A percentile compares a stretch with the other conserved stretches of the same genome.
Conservation (phyloP, 1,140 invertebrate species). For the Campodea augens region DNA sequence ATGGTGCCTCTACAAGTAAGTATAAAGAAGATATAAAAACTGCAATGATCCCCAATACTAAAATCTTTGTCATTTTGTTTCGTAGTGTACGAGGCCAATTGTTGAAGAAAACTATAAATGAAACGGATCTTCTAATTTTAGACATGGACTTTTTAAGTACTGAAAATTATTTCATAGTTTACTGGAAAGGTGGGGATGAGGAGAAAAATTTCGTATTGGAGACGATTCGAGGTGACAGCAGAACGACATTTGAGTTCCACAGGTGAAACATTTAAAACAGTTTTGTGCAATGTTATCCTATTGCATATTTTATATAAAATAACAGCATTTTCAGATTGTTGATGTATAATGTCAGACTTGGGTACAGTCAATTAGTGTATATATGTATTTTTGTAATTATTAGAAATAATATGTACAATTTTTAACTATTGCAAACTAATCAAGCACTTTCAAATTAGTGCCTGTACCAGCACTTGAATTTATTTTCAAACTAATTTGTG, state of each 20-base stretch:
- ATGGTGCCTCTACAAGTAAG: conserved; percentile 19
- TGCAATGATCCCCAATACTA: neutral
- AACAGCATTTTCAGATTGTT: too few species aligned
- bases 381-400: too few species aligned
- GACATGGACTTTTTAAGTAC: conserved; percentile 50
- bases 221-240: conserved; percentile 26
- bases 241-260: conserved; percentile 50
- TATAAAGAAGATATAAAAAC: neutral
- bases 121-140: conserved; percentile 13
- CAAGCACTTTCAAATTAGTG: too few species aligned
- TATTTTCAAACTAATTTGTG: too few species aligned
- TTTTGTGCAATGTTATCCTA: too few species aligned
- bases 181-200: conserved; percentile 61
- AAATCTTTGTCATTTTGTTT: neutral
- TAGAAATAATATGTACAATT: too few species aligned
- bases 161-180: conserved; percentile 48
- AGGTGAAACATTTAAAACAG: conserved; percentile 29
- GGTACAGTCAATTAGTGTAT: too few species aligned
- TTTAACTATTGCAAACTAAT: too few species aligned
- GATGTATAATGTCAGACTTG: too few species aligned
- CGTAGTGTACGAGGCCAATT: neutral
- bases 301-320: too few species aligned
- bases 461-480: too few species aligned
- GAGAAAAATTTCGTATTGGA: conserved; percentile 34
- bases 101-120: neutral